Base-by-base conservation (phyloP, 2,888 invertebrate species). In the Diaprepes abbreviatus region DNA sequence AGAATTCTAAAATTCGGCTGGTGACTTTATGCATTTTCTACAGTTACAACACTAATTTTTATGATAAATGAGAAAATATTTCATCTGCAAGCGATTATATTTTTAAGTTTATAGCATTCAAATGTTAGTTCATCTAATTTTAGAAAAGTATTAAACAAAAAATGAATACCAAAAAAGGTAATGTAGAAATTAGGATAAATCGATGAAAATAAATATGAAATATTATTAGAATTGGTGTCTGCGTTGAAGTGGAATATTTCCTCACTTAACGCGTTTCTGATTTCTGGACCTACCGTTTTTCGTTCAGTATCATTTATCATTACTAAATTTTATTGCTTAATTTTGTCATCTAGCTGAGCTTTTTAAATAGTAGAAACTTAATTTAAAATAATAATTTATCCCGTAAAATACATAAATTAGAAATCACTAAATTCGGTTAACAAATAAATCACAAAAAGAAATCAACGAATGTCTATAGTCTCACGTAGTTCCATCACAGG, bases 401-500 rank as follows among this genome's bases (percentile, higher is more conserved):
- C 24, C 43, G 14, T 58, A 14, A 40, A 16, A 16, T 16, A 58
- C n/a, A 24, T 58, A 28, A 31, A 40, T 38, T 58, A 24, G 12
- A 55, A 31, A 7, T 24, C 21, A 35, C 24, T 36, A 55, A 55
- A 55, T 55, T 38, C 4, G 3, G 38, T 12, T 55, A 21, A 24
- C 1, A 57, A 24, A 35, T 55, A 64, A 64, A 64, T 31, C 38
- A 50, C 58, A 57, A 68, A 55, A 36, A 58, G 28, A 52, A 54
- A 55, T 57, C 24, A 62, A 64, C 58, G 50, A 69, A 58, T 50
- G 14, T 7, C 14, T 40, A 21, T 54, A 35, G 31, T 60, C 65
- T 45, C 40, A 64, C 35, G 58, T 59, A 64, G 52, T 50, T 54
- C 66, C 60, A 69, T 69, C 64, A 64, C 69, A 69, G 81, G 79